A percentile compares a stretch with the other conserved stretches of the same genome.
phyloP scores from a whole-genome alignment of 2,113 vertebrate genomes.

The Mobula birostris region DNA sequence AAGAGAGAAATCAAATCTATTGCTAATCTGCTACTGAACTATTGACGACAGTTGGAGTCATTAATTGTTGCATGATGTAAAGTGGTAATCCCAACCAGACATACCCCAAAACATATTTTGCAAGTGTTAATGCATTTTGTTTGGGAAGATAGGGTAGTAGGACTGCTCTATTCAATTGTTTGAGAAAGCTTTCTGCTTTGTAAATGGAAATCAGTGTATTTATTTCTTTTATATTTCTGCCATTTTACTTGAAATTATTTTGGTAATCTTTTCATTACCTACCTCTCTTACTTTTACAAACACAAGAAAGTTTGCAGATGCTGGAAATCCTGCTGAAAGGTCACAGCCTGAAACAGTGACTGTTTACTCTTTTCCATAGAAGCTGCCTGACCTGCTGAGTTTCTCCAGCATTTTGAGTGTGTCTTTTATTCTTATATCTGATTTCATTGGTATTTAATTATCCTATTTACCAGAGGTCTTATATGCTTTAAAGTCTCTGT shows the following conservation, averaged over 20 bases:
- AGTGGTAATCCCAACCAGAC: neutral
- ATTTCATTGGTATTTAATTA: neutral
- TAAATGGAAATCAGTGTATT: neutral
- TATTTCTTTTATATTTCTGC: neutral
- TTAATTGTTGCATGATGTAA: neutral
- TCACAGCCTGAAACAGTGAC: too few relatives aligned
- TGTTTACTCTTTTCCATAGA: too few relatives aligned
- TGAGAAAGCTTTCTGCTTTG: neutral
- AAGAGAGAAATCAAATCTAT: neutral
- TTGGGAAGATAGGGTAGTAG: neutral
- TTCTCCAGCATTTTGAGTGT: too few relatives aligned
- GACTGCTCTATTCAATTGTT: neutral
- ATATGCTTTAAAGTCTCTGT: neutral
- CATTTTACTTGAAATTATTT: neutral
- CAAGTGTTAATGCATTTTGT: neutral
- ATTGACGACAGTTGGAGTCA: neutral
- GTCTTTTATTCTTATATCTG: neutral
- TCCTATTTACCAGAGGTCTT: neutral
- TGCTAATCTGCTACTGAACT: neutral
- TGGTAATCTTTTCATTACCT: neutral
- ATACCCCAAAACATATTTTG: neutral
- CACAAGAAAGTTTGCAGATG: too few relatives aligned
- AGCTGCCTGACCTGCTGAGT: too few relatives aligned
- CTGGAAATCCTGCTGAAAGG: too few relatives aligned
- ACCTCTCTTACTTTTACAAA: neutral